These are phyloP conservation scores for Melanophora roralis DNA, from an alignment of 2,888 invertebrate genomes.

Conservation along the genomic window DNA sequence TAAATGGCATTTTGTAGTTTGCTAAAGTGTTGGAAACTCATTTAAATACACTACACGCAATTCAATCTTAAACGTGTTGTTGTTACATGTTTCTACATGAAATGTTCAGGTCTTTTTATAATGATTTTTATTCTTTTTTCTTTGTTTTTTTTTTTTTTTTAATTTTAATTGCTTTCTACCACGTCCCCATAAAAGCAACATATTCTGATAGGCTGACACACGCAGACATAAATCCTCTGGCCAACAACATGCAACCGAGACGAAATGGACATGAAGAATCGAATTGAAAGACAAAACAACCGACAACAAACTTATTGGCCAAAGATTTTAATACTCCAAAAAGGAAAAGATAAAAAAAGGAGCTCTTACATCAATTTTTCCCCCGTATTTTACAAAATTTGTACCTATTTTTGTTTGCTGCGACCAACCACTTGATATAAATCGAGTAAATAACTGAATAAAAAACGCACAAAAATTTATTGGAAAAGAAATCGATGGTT, in stretches of 20 bases:
- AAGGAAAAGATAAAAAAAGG: constrained; percentile 5
- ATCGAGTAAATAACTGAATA: constrained; percentile 12
- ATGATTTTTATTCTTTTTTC: constrained; percentile 24
- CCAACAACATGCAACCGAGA: constrained; percentile 14
- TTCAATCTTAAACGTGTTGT: constrained; percentile 61
- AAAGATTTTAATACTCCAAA: constrained; percentile 40
- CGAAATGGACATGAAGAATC: constrained; percentile 30
- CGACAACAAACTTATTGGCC: constrained; percentile 27
- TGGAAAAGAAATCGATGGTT: constrained; percentile 51
- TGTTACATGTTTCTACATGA: constrained; percentile 58
- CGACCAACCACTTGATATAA: constrained; percentile 37
- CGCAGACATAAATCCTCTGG: constrained; percentile 19
- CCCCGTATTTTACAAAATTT: not conserved
- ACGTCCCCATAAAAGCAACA: constrained; percentile 20
- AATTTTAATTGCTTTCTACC: constrained; percentile 62
- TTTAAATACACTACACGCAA: constrained; percentile 63
- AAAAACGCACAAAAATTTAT: constrained; percentile 17
- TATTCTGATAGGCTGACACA: not conserved
- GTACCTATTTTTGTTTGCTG: not conserved
- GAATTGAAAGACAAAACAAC: constrained; percentile 8
- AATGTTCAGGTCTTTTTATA: constrained; percentile 57
- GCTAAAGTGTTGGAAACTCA: constrained; percentile 63
- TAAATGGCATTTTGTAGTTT: constrained; percentile 61
- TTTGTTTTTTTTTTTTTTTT: constrained; percentile 24
- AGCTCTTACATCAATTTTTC: constrained; percentile 38